Conservation (phyloP, 2,888 invertebrate species). For the Epinotia demarniana region DNA sequence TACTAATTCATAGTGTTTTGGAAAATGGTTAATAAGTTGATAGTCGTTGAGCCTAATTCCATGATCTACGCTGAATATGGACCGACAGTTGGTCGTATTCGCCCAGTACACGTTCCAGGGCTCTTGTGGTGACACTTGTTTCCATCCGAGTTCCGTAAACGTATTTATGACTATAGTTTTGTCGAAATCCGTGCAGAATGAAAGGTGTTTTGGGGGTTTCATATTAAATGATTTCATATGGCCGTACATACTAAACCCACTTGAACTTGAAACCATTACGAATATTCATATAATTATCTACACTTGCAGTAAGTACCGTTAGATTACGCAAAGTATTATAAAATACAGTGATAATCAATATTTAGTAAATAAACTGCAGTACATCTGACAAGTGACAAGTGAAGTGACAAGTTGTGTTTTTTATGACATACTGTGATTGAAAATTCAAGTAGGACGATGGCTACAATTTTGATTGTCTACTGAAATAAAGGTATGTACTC, state of each 20-base stretch:
- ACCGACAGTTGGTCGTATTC: constrained; percentile 91
- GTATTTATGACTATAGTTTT: constrained; percentile 94
- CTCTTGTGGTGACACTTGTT: constrained; percentile 91
- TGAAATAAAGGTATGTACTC: neutral
- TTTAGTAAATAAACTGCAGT: neutral
- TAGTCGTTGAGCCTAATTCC: constrained; percentile 94
- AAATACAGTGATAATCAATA: neutral
- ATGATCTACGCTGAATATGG: constrained; percentile 93
- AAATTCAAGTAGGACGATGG: constrained; percentile 13
- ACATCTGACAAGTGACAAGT: constrained; percentile 6
- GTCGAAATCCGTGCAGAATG: constrained; percentile 91
- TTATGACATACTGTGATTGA: neutral
- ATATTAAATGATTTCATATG: constrained; percentile 7
- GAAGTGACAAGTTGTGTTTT: neutral
- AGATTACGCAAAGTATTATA: constrained; percentile 1
- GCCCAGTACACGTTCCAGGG: constrained; percentile 97
- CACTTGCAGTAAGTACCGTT: neutral
- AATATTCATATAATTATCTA: neutral
- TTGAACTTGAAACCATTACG: constrained; percentile 13
- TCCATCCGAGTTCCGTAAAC: constrained; percentile 94
- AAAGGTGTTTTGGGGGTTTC: constrained; percentile 67
- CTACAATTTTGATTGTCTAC: neutral
- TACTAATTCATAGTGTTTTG: constrained; percentile 94
- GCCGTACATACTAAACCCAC: constrained; percentile 10
- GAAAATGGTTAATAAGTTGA: constrained; percentile 95